A percentile compares a stretch with the other conserved stretches of the same genome.
These are phyloP conservation scores for Tragulus kanchil DNA, from an alignment of 2,113 vertebrate genomes.

Conservation along the genomic window DNA sequence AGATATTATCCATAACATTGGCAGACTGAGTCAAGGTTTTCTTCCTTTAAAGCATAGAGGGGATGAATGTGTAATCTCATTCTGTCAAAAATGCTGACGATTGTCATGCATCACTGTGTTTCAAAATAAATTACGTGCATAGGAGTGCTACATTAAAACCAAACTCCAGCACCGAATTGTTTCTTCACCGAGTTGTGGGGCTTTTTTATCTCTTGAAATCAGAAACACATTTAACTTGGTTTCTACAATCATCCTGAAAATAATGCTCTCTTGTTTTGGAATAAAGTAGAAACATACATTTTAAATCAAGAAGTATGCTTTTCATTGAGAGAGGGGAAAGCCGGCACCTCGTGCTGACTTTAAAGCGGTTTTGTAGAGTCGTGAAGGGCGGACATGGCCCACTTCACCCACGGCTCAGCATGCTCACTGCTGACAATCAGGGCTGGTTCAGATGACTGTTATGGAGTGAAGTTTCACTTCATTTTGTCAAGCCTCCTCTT, in stretches of 20 bases:
- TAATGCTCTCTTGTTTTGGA: conserved; percentile 83
- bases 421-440: conserved; percentile 51
- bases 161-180: conserved; percentile 69
- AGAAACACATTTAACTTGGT: conserved; percentile 85
- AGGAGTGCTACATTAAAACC: conserved; percentile 70
- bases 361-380: conserved; percentile 74
- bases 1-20: conserved; percentile 62
- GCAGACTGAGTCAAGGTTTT: conserved; percentile 68
- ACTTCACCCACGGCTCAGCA: background rate
- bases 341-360: conserved; percentile 51
- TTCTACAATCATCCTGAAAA: conserved; percentile 85
- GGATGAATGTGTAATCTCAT: conserved; percentile 74
- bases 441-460: conserved; percentile 30
- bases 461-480: conserved; percentile 65
- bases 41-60: conserved; percentile 53
- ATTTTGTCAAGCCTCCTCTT: conserved; percentile 33
- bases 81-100: conserved; percentile 78
- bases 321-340: conserved; percentile 74
- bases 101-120: conserved; percentile 80
- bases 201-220: conserved; percentile 84
- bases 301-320: conserved; percentile 86
- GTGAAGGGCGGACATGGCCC: conserved; percentile 49
- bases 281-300: conserved; percentile 83
- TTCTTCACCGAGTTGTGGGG: conserved; percentile 77
- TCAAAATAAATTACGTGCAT: conserved; percentile 79